Percentiles rank a stretch among this genome's conserved stretches.
phyloP scores from a whole-genome alignment of 1,140 invertebrate genomes.

The Drosophila ercepeae region DNA sequence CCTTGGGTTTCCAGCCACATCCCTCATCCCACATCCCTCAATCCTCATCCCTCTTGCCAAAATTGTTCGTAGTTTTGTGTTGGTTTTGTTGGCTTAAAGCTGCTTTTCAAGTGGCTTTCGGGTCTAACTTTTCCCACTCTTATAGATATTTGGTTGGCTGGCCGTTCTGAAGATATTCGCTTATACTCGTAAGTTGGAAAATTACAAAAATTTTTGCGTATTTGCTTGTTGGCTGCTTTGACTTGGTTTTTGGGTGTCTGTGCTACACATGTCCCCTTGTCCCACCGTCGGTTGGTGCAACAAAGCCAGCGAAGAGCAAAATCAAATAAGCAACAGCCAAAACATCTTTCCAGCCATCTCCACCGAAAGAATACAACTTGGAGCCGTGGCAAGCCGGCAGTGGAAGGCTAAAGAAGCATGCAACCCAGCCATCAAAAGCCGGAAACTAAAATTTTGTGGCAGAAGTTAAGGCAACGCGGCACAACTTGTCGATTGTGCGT shows the following conservation, averaged over 20 bases:
- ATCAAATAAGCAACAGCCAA: slow-evolving; percentile 78
- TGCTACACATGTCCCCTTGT: slow-evolving; percentile 54
- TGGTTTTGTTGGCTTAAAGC: slow-evolving; percentile 44
- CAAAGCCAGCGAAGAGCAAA: slow-evolving; percentile 61
- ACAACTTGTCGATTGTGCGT: slow-evolving; percentile 75
- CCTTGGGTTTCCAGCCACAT: slow-evolving; percentile 16
- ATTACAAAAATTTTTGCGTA: slow-evolving; percentile 63
- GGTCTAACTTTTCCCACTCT: background rate
- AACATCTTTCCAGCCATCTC: slow-evolving; percentile 58
- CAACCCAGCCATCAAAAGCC: slow-evolving; percentile 71
- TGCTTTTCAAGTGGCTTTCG: slow-evolving; percentile 48
- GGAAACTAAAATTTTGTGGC: slow-evolving; percentile 78
- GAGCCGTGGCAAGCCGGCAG: slow-evolving; percentile 18
- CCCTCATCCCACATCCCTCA: slow-evolving; percentile 23
- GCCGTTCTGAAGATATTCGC: slow-evolving; percentile 53
- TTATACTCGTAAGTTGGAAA: slow-evolving; percentile 64
- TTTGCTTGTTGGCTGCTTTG: slow-evolving; percentile 43
- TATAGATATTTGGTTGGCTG: slow-evolving; percentile 19
- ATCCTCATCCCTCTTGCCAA: slow-evolving; percentile 21
- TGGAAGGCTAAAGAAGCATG: slow-evolving; percentile 34
- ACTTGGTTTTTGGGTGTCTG: slow-evolving; percentile 37
- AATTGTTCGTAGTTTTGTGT: slow-evolving; percentile 34
- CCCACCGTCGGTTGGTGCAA: slow-evolving; percentile 47
- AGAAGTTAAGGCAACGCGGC: slow-evolving; percentile 74
- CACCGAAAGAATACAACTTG: slow-evolving; percentile 45